Base-by-base conservation (phyloP, 2,888 invertebrate genomes). In the Hemicrepidius hirtus region DNA sequence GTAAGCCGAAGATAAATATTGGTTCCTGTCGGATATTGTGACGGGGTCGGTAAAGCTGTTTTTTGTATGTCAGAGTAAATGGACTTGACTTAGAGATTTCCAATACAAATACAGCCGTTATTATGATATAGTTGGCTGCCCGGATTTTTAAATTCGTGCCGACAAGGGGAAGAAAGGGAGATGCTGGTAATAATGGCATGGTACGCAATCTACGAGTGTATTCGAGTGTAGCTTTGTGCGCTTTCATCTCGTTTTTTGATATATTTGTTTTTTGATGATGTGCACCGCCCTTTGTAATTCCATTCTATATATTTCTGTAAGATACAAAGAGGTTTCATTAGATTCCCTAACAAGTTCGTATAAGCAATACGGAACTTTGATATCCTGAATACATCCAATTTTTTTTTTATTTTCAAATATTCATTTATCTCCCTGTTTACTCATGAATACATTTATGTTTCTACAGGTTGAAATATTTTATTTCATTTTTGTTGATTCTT, bases 1-100 rank as follows among this genome's bases (percentile, higher is more conserved):
- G 79, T 82, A 79, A 82, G 80, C 81, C 78, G 78, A 80, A 80
- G 79, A 80, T 82, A 83, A 82, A 82, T 83, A 83, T 83, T 83
- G 82, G 81, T 79, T 81, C 80, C 77, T 80, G 78, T 78, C 78
- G 78, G 81, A 81, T 81, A 81, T 82, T 80, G 78, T 81, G 80
- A 80, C 79, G 77, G 79, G 74, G 75, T 68, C 75, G 75, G 75
- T 72, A 75, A 78, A 79, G 76, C 76, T 77, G 76, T 78, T 78
- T 78, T 81, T 76, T 78, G 76, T 74, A 66, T 66, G 72, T 63
- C 75, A 74, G 72, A 73, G 69, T 68, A 69, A 72, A 79, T 75
- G 73, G 73, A 78, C 75, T 77, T 75, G 74, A 73, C 73, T 71
- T 71, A 77, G 75, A 75, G 72, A 71, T 78, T 75, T 72, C 35